A percentile compares a stretch with the other conserved stretches of the same genome.
Conservation (phyloP, 2,888 invertebrate genomes). For the Archaeoteleia sp. region DNA sequence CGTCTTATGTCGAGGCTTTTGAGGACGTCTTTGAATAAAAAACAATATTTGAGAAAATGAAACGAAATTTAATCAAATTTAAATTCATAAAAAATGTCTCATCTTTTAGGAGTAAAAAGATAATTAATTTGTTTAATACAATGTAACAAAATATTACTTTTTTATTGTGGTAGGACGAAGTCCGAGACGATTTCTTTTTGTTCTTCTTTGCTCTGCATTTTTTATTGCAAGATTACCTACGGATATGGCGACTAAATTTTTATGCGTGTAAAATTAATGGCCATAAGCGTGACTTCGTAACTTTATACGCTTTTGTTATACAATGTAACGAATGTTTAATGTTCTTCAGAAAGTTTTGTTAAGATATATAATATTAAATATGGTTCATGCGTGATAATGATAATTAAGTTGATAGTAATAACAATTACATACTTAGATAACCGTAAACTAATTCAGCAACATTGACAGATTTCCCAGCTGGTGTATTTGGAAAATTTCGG, state of each 20-base stretch:
- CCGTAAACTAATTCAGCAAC: constrained; percentile 45
- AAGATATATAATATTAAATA: neutral
- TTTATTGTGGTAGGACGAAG: neutral
- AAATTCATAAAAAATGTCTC: constrained; percentile 1
- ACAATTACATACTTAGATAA: constrained; percentile 41
- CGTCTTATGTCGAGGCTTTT: constrained; percentile 14
- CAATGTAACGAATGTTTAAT: neutral
- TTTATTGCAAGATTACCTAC: constrained; percentile 42
- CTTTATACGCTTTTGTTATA: neutral
- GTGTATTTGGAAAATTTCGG: neutral
- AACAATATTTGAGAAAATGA: too few species aligned
- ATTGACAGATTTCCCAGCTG: constrained; percentile 7
- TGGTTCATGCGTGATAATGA: too few species aligned
- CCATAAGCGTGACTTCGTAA: too few species aligned
- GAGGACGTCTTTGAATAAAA: constrained; percentile 21
- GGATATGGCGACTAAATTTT: too few species aligned
- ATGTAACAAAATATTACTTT: neutral
- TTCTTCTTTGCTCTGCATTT: constrained; percentile 8
- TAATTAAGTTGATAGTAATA: neutral
- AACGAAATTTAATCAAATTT: constrained; percentile 9
- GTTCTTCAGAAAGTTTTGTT: neutral
- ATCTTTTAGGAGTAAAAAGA: too few species aligned
- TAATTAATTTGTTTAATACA: too few species aligned
- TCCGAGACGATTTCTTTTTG: constrained; percentile 4
- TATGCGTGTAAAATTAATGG: too few species aligned